A percentile compares a stretch with the other conserved stretches of the same genome.
Evolutionary conservation across 2,113 vertebrate genomes (phyloP).

Genomic region (Azemiops feae): DNA sequence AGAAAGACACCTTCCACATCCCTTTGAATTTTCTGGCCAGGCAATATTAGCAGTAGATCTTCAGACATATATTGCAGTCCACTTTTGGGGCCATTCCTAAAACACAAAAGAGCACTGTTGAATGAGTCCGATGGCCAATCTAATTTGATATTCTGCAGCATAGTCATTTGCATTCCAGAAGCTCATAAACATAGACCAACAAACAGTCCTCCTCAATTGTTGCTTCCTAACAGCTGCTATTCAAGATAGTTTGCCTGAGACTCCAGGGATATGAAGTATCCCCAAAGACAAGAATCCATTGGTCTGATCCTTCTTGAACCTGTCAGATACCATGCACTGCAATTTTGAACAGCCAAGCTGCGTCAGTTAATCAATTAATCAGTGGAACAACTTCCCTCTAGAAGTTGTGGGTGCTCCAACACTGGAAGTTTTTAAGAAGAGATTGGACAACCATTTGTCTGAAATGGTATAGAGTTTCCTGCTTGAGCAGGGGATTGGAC

Average conservation of each 20-base stretch:
- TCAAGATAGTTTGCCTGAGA: not conserved
- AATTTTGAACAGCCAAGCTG: not conserved
- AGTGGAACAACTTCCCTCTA: not conserved
- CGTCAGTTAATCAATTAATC: not conserved
- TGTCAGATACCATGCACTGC: not conserved
- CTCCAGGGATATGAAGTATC: not conserved
- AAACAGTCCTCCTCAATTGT: not conserved
- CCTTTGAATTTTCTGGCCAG: not conserved
- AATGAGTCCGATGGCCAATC: not conserved
- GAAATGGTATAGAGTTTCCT: not conserved
- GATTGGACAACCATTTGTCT: no score
- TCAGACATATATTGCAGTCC: not conserved
- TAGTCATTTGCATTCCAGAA: not conserved
- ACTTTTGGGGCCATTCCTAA: not conserved
- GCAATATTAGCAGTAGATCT: not conserved
- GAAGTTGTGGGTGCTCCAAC: not conserved
- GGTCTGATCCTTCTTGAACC: not conserved
- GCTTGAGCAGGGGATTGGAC: not conserved
- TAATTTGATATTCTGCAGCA: not conserved
- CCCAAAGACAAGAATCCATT: not conserved
- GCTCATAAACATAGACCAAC: not conserved
- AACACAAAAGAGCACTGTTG: not conserved
- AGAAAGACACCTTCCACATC: not conserved
- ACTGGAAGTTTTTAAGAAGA: not conserved
- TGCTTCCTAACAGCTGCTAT: not conserved